Evolutionary conservation across 1,140 invertebrate species (phyloP).

Genomic region (Eulimnadia texana): DNA sequence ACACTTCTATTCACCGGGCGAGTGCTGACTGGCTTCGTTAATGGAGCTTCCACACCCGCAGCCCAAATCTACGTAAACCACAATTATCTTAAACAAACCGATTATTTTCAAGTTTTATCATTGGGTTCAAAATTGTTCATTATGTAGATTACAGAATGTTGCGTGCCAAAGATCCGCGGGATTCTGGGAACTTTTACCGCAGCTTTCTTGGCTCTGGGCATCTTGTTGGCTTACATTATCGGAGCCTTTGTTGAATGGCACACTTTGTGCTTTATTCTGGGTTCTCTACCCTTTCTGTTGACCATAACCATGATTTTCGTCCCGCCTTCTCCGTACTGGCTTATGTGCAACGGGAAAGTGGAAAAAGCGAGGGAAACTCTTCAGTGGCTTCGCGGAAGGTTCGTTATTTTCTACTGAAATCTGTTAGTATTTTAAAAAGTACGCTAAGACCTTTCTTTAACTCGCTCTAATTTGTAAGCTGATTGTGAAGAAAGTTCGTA

Average conservation of each 20-base stretch:
- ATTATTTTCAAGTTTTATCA: too few relatives aligned
- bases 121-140: too few relatives aligned
- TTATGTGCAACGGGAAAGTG: conserved; percentile 32
- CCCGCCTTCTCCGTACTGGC: conserved; percentile 42
- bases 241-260: conserved; percentile 56
- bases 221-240: conserved; percentile 55
- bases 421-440: too few relatives aligned
- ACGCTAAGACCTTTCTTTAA: too few relatives aligned
- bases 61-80: conserved; percentile 48
- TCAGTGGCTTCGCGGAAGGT: conserved; percentile 25
- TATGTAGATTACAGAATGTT: conserved; percentile 50
- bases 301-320: conserved; percentile 35
- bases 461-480: too few relatives aligned
- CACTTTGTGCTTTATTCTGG: conserved; percentile 45
- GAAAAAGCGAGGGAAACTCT: conserved; percentile 31
- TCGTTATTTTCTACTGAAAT: too few relatives aligned
- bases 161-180: conserved; percentile 48
- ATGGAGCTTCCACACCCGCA: conserved; percentile 42
- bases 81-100: too few relatives aligned
- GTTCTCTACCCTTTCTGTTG: conserved; percentile 43
- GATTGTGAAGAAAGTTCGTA: too few relatives aligned
- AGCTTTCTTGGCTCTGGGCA: conserved; percentile 55
- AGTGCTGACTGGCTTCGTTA: conserved; percentile 44
- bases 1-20: conserved; percentile 39
- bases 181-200: conserved; percentile 66